Conservation (phyloP, 2,797 vertebrate species). For the Poeciliopsis presidionis region DNA sequence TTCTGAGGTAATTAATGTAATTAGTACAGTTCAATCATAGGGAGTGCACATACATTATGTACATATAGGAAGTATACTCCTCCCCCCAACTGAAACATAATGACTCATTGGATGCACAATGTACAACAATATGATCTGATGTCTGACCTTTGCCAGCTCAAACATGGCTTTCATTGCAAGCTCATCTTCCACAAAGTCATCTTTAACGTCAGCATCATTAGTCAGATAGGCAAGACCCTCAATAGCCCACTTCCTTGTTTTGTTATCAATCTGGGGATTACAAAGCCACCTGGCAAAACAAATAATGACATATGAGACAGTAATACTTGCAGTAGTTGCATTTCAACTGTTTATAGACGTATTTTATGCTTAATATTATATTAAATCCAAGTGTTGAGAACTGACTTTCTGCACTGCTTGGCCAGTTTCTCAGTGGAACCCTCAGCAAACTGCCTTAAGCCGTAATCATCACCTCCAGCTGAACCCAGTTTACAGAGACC, state of each 20-base stretch:
- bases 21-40: neutral
- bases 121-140: neutral
- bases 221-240: conserved; percentile 96
- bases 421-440: conserved; percentile 98
- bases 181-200: conserved; percentile 96
- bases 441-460: conserved; percentile 94
- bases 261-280: conserved; percentile 88
- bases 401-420: conserved; percentile 97
- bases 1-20: neutral
- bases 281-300: conserved; percentile 88
- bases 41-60: neutral
- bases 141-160: conserved; percentile 89
- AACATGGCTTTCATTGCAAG: conserved; percentile 96
- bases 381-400: conserved; percentile 14
- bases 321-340: neutral
- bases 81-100: neutral
- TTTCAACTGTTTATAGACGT: neutral
- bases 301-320: neutral
- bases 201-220: conserved; percentile 96
- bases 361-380: neutral
- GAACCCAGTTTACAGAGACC: conserved; percentile 98
- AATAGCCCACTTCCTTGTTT: conserved; percentile 94
- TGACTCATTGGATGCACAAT: neutral
- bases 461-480: conserved; percentile 95
- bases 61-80: neutral